Evolutionary conservation across 2,113 vertebrate species (phyloP), one percentile per base, ranked within the genome.

Genomic region (Potamarius usumacintae): DNA sequence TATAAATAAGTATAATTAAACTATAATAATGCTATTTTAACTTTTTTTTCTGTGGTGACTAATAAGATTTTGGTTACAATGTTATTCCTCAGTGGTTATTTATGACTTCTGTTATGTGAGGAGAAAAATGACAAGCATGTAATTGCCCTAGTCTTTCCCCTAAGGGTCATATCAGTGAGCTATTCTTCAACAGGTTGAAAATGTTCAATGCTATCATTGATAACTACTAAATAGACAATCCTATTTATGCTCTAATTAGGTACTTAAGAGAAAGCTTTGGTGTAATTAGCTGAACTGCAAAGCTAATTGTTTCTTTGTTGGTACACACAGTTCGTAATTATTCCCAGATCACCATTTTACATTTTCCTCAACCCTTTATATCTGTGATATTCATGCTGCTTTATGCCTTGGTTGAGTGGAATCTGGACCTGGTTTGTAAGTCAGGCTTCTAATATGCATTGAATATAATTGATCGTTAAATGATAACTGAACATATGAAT

Each of bases 291-390:
- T 22, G 42, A 18, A 67, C 27, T 57, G 11, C 34, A 55, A 86
- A 63, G 1, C 20, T 58, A 90, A 90, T 84, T 80, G 69, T 34
- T 86, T 80, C 42, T n/a, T 63, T 86, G 84, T 88, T 90, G 83
- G 80, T 15, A 90, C 58, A 89, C 80, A 86, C 80, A 72, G 11
- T 63, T 30, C 42, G 67, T 88, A 90, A 90, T 90, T 84, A 88
- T 62, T 88, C 86, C 80, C 87, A 86, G 65, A 58, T 50, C 57
- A 88, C 87, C 50, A n/a, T 78, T 83, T 65, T 30, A 79, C 20
- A 60, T 63, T 62, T 83, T 90, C 12, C n/a, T 27, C 14, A 55
- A 17, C 14, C 53, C 17, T 67, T 88, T 86, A 83, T 85, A 84
- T 88, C n/a, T 58, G 74, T 67, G 58, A 77, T 67, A 30, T 69